Percentiles rank a stretch among this genome's conserved stretches.
Evolutionary conservation across 2,888 invertebrate genomes (phyloP).

Genomic region (Patella depressa): DNA sequence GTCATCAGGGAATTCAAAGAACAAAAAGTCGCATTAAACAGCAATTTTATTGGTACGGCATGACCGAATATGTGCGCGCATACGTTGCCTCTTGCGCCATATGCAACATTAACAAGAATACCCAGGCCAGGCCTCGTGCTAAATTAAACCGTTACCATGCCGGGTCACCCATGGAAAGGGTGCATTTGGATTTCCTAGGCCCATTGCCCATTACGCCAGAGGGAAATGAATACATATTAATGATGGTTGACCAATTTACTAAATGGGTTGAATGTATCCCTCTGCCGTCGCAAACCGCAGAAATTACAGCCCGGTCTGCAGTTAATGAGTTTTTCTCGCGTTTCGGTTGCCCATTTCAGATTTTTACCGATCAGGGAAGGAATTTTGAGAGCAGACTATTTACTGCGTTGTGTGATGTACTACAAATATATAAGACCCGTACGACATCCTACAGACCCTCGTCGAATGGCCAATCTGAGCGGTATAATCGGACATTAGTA

Average conservation of each 20-base stretch:
- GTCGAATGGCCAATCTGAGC: constrained; percentile 14
- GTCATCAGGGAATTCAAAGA: not conserved
- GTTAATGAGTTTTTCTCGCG: no score
- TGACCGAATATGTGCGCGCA: not conserved
- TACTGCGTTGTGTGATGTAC: not conserved
- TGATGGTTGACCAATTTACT: not conserved
- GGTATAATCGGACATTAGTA: constrained; percentile 14
- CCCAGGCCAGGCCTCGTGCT: not conserved
- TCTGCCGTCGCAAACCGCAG: not conserved
- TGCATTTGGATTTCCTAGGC: not conserved
- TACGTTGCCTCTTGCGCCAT: not conserved
- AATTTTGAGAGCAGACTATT: no score
- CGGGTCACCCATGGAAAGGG: not conserved
- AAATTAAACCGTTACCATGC: not conserved
- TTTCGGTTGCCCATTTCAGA: no score
- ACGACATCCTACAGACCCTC: not conserved
- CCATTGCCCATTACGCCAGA: not conserved
- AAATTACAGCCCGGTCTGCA: no score
- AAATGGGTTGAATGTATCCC: not conserved
- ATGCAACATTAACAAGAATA: not conserved
- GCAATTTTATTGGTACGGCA: not conserved
- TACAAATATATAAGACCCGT: not conserved
- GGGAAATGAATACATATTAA: not conserved
- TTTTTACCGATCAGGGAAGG: no score
- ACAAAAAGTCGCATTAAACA: not conserved